phyloP scores from a whole-genome alignment of 2,797 vertebrate species.

The Apogon hyalosoma region DNA sequence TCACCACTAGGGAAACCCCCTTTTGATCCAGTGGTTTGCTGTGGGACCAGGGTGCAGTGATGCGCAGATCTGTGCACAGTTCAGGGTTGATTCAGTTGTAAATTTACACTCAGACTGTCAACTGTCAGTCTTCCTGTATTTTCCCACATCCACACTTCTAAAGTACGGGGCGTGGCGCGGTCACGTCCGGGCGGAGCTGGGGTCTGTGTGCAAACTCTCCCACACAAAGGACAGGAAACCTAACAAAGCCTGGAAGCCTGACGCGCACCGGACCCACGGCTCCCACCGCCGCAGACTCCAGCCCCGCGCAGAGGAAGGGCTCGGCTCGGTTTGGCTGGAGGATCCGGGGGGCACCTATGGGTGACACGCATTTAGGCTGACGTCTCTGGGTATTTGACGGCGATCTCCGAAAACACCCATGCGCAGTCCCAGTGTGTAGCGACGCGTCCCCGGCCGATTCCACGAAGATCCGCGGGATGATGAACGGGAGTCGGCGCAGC shows the following conservation, averaged over 20 bases:
- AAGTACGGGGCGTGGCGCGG: conserved; percentile 27
- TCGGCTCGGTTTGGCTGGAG: no score
- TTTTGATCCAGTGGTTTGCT: no score
- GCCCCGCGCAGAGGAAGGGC: no score
- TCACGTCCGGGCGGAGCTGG: conserved; percentile 26
- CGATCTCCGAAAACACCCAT: not conserved
- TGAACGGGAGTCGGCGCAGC: conserved; percentile 68
- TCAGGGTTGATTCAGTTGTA: not conserved
- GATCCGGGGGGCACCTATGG: not conserved
- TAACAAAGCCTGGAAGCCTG: conserved; percentile 64
- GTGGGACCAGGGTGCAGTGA: no score
- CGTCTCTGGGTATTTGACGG: not conserved
- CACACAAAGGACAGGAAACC: conserved; percentile 55
- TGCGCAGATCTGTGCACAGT: no score
- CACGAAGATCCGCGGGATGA: conserved; percentile 27
- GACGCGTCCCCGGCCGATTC: not conserved
- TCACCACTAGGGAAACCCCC: no score
- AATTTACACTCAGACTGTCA: not conserved
- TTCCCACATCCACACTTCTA: conserved; percentile 3
- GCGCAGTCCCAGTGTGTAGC: not conserved
- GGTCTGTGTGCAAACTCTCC: conserved; percentile 20
- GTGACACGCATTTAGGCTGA: not conserved
- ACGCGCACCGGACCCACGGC: not conserved
- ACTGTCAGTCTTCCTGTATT: not conserved
- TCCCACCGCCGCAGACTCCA: no score